phyloP scores from a whole-genome alignment of 1,140 invertebrate species.

The Rhagoletis zephyria region DNA sequence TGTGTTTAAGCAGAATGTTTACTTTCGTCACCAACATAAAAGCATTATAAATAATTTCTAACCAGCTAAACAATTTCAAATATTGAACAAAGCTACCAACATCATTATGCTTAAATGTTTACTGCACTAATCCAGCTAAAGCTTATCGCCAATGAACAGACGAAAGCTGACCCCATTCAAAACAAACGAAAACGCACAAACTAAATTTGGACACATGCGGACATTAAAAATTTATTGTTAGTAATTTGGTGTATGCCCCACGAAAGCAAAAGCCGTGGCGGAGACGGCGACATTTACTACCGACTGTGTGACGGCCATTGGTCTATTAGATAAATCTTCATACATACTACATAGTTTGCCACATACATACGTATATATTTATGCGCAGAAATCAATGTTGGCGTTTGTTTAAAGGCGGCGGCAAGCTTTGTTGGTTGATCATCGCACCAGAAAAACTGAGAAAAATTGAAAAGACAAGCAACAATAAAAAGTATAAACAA shows the following conservation, averaged over 20 bases:
- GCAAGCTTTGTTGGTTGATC: slow-evolving; percentile 16
- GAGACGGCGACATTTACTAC: not conserved
- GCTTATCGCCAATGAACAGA: not conserved
- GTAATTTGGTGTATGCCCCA: not conserved
- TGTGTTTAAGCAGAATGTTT: not conserved
- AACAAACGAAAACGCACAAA: not conserved
- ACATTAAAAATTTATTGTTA: slow-evolving; percentile 12
- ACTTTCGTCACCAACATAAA: not conserved
- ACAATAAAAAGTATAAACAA: not conserved
- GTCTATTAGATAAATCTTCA: slow-evolving; percentile 3
- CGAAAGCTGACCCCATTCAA: not conserved
- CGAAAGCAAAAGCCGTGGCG: not conserved
- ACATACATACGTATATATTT: not conserved
- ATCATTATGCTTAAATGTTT: not conserved
- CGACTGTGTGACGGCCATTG: not conserved
- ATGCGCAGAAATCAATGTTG: slow-evolving; percentile 34
- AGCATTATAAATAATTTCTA: not conserved
- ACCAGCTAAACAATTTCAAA: not conserved
- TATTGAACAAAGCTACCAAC: slow-evolving; percentile 20
- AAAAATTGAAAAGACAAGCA: not conserved
- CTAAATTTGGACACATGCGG: slow-evolving; percentile 33
- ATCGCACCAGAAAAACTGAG: not conserved
- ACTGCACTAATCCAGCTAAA: not conserved
- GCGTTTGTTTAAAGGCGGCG: slow-evolving; percentile 15
- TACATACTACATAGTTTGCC: not conserved